These are phyloP conservation scores for Helicoverpa assulta DNA, from an alignment of 2,888 invertebrate species.

Conservation along the genomic window DNA sequence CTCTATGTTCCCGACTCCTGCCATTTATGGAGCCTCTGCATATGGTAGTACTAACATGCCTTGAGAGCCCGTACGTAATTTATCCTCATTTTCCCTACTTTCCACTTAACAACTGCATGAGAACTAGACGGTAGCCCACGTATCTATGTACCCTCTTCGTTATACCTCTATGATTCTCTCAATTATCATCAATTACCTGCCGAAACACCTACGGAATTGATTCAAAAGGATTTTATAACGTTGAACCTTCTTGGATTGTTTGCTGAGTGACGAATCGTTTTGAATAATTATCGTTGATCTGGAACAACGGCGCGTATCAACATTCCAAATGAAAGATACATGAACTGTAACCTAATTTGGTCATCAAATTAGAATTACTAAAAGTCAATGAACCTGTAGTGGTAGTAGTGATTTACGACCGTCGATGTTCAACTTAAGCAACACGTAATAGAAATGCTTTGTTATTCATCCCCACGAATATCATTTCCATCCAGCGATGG, in stretches of 20 bases:
- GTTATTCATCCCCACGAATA: conserved; percentile 47
- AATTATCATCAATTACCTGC: conserved; percentile 34
- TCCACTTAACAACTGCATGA: conserved; percentile 69
- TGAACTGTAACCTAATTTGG: conserved; percentile 42
- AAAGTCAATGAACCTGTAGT: conserved; percentile 46
- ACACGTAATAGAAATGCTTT: background rate
- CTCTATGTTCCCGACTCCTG: conserved; percentile 67
- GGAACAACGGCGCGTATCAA: conserved; percentile 55
- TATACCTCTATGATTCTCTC: conserved; percentile 34
- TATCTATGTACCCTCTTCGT: conserved; percentile 16
- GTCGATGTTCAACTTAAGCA: conserved; percentile 6
- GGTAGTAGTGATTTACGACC: conserved; percentile 5
- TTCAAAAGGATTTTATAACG: conserved; percentile 61
- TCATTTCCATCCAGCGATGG: conserved; percentile 47
- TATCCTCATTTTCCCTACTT: conserved; percentile 78
- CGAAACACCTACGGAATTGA: conserved; percentile 30
- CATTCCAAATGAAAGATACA: conserved; percentile 55
- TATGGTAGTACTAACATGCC: conserved; percentile 73
- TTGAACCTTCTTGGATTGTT: conserved; percentile 61
- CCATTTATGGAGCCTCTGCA: conserved; percentile 77
- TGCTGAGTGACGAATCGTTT: conserved; percentile 73
- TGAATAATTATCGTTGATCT: conserved; percentile 72
- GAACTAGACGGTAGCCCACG: conserved; percentile 45
- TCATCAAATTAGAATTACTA: conserved; percentile 33
- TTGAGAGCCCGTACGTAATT: conserved; percentile 64